These are phyloP conservation scores for Tinamus guttatus DNA, from an alignment of 2,113 vertebrate genomes.

Conservation along the genomic window DNA sequence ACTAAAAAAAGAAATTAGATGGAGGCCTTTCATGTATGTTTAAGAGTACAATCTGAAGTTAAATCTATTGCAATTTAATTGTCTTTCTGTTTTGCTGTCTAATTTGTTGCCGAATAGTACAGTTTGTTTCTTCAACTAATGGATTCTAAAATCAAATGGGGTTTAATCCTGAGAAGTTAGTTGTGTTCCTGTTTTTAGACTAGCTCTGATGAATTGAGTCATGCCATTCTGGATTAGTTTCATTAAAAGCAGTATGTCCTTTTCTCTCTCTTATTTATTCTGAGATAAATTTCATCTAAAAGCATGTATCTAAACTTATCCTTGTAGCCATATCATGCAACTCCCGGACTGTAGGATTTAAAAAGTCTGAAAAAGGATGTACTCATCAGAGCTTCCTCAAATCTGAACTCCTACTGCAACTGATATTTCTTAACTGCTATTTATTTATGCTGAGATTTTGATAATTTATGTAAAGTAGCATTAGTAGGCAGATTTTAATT, in stretches of 20 bases:
- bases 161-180: conserved; percentile 23
- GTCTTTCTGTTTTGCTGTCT: conserved; percentile 34
- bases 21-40: not conserved
- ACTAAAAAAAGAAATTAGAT: conserved; percentile 11
- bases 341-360: not conserved
- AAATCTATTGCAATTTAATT: conserved; percentile 32
- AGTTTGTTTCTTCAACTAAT: conserved; percentile 49
- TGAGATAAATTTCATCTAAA: not conserved
- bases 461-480: not conserved
- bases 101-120: conserved; percentile 15
- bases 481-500: not conserved
- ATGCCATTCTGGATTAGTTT: not conserved
- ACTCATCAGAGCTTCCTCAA: not conserved
- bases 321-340: not conserved
- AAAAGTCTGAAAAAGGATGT: not conserved
- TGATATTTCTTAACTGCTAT: not conserved
- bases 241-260: not conserved
- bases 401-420: not conserved
- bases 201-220: not conserved
- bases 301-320: too few species aligned
- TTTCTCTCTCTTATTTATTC: not conserved
- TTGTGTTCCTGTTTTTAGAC: not conserved
- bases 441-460: not conserved
- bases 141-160: not conserved
- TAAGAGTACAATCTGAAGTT: conserved; percentile 5